Evolutionary conservation across 2,888 invertebrate species (phyloP), one percentile per base, ranked within the genome.

Genomic region (Plebejus anna): DNA sequence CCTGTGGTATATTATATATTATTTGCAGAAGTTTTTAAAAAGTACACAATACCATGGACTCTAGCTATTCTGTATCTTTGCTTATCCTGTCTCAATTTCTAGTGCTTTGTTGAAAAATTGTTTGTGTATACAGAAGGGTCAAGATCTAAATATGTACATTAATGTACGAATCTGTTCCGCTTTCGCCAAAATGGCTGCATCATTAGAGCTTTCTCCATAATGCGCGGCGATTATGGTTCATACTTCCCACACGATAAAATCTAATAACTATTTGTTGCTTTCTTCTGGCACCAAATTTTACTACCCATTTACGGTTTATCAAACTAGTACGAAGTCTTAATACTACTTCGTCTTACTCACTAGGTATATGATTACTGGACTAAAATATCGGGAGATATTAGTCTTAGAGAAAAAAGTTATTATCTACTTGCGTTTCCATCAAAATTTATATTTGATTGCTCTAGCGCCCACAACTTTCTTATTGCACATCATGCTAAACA

Each of bases 151-250:
- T 11, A 22, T 22, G 22, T 22, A n/a, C 16, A 16, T 71, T 2
- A 16, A 22, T 42, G 16, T 38, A 72, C 22, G 22, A 1, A 28
- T 72, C 47, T 28, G 72, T 72, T 72, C 72, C 51, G 72, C 72
- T 72, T 72, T 72, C 51, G 47, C 72, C 28, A 72, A 47, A 13
- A 47, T 38, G 22, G 47, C 72, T 9, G 28, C 28, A 72, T 9
- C 22, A 47, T 72, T 71, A 16, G 38, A 51, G 72, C 72, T 72
- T 72, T 72, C 72, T 42, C 51, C 51, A 42, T 72, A 42, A 72
- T 38, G 16, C 7, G 61, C 11, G 22, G 11, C 38, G 70, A 38
- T 38, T 38, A 70, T 70, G 70, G 70, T 32, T 38, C n/a, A 9
- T 55, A 55, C 55, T 32, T 38, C 38, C 36, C 6, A 70, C 70